Base-by-base conservation (phyloP, 1,140 invertebrate genomes). In the Drosophila insularis region DNA sequence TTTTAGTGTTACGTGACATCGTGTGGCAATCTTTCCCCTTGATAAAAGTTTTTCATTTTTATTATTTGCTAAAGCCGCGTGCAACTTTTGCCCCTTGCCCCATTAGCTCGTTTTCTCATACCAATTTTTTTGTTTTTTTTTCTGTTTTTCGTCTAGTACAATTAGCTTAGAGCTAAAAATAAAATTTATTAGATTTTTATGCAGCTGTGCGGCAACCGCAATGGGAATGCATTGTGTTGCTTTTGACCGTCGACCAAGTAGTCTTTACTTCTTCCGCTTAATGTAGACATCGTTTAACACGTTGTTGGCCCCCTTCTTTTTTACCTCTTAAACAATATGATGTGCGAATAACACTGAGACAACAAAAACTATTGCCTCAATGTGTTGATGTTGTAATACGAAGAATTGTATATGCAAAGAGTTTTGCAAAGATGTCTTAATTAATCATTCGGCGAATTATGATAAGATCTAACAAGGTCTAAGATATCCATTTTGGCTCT, bases 151-250 rank as follows among this genome's bases (percentile, higher is more conserved):
- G 53, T 75, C 63, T 27, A 39, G 46, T 35, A 39, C 63, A 78
- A 75, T 74, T 74, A 78, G 75, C 64, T 31, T 63, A 64, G 39
- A 75, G 75, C 75, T 78, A 75, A 78, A 78, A 78, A 78, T 78
- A 78, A 75, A 75, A 78, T 71, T 78, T 78, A 78, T 78, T 75
- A 71, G 75, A 68, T 78, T 75, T 50, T 64, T 58, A 78, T 78
- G 71, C 75, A 78, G 75, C 75, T 74, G 74, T 35, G 55, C 43
- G n/a, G 43, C 23, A 58, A 58, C 55, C 55, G 31, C 55, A 35
- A 58, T 35, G 55, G 31, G 17, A 35, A 58, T 58, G 55, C 55
- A 58, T 58, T 58, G 55, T 58, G 27, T 10, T 58, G 31, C 31
- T 58, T 50, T 43, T 50, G 43, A 50, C 43, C 43, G 43, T n/a